Percentiles rank a stretch among this genome's conserved stretches.
Conservation (phyloP, 2,797 vertebrate genomes). For the Arrhamphus sclerolepis region DNA sequence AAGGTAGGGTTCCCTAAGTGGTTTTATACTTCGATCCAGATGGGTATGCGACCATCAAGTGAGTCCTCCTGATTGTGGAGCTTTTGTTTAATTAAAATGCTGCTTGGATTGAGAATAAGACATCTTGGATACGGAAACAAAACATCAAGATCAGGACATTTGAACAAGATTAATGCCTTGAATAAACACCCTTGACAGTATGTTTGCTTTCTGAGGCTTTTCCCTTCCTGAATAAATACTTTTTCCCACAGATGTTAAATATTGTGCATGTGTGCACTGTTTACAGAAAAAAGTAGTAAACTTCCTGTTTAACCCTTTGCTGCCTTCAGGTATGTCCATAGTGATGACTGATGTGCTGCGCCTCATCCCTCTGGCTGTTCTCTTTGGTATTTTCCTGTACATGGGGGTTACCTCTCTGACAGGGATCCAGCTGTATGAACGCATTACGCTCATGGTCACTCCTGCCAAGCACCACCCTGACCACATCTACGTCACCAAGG, state of each 20-base stretch:
- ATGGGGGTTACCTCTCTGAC: constrained; percentile 98
- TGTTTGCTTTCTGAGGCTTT: background rate
- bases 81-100: background rate
- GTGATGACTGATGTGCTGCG: constrained; percentile 94
- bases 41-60: background rate
- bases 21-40: background rate
- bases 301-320: constrained; percentile 2
- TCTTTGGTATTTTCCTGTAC: constrained; percentile 98
- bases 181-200: background rate
- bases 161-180: background rate
- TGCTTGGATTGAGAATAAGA: background rate
- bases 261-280: background rate
- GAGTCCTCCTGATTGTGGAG: background rate
- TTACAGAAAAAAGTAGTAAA: background rate
- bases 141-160: background rate
- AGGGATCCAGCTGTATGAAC: constrained; percentile 95
- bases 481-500: constrained; percentile 96
- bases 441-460: constrained; percentile 95
- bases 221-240: background rate
- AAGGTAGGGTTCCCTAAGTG: constrained; percentile 15
- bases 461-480: constrained; percentile 97
- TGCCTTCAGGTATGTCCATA: constrained; percentile 88
- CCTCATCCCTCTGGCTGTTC: constrained; percentile 94
- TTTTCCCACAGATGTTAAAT: background rate
- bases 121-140: background rate